Conservation (phyloP, 1,140 invertebrate species). For the Dinoponera quadriceps region DNA sequence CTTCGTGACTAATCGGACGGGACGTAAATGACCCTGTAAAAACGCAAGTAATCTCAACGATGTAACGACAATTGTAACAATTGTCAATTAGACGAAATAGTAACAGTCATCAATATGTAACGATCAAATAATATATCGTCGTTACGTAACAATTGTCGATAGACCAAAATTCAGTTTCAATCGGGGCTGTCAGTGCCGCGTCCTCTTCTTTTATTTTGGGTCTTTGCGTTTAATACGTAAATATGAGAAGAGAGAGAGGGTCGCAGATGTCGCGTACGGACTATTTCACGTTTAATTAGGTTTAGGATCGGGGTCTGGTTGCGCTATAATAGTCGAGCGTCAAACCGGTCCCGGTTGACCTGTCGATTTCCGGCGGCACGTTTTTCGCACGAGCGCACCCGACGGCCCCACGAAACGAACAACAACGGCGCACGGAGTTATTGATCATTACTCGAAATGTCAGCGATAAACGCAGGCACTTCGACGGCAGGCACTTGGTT, state of each 20-base stretch:
- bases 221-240: no score
- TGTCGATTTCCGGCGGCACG: constrained; percentile 51
- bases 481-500: constrained; percentile 44
- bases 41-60: not conserved
- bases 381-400: constrained; percentile 23
- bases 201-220: no score
- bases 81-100: no score
- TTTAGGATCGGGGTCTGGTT: not conserved
- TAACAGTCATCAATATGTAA: no score
- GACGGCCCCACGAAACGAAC: constrained; percentile 28
- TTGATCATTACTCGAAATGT: constrained; percentile 59
- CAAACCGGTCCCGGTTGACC: constrained; percentile 5
- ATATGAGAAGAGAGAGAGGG: no score
- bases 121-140: no score
- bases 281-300: constrained; percentile 34
- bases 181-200: no score
- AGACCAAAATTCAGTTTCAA: no score
- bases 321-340: constrained; percentile 33
- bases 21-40: not conserved
- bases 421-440: constrained; percentile 43
- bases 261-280: not conserved
- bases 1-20: no score
- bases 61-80: no score
- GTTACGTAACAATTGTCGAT: no score
- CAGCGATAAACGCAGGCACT: constrained; percentile 55